Conservation (phyloP, 1,140 invertebrate species). For the Saccostrea cuccullata region DNA sequence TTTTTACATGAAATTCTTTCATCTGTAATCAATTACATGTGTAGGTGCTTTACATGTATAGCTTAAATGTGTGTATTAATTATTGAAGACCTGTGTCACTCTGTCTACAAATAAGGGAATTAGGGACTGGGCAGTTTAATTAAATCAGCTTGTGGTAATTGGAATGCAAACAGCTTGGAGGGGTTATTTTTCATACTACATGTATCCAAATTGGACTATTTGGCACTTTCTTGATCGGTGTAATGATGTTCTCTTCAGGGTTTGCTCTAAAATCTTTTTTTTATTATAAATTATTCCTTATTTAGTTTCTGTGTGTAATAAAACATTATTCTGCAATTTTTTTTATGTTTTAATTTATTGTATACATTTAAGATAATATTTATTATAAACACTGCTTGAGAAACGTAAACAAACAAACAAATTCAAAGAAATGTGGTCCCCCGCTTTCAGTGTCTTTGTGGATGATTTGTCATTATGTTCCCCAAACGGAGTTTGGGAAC, state of each 20-base stretch:
- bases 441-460: too few relatives aligned
- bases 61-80: not conserved
- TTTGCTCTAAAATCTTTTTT: constrained; percentile 6
- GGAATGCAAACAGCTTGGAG: not conserved
- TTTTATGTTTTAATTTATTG: not conserved
- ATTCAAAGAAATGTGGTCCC: too few relatives aligned
- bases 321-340: constrained; percentile 19
- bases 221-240: constrained; percentile 8
- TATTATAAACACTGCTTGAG: too few relatives aligned
- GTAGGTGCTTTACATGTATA: constrained; percentile 31
- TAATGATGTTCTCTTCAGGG: not conserved
- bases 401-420: too few relatives aligned
- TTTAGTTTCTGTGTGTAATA: constrained; percentile 31
- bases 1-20: not conserved
- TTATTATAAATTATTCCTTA: not conserved
- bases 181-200: not conserved
- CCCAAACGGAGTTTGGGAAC: too few relatives aligned
- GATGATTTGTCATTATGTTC: too few relatives aligned
- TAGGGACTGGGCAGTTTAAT: not conserved
- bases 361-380: not conserved
- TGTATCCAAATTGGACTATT: not conserved
- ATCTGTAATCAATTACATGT: not conserved
- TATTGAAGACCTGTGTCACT: not conserved
- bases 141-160: not conserved
- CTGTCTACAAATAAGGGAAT: constrained; percentile 25